Evolutionary conservation across 2,797 vertebrate species (phyloP).

Genomic region (Typhlichthys subterraneus): DNA sequence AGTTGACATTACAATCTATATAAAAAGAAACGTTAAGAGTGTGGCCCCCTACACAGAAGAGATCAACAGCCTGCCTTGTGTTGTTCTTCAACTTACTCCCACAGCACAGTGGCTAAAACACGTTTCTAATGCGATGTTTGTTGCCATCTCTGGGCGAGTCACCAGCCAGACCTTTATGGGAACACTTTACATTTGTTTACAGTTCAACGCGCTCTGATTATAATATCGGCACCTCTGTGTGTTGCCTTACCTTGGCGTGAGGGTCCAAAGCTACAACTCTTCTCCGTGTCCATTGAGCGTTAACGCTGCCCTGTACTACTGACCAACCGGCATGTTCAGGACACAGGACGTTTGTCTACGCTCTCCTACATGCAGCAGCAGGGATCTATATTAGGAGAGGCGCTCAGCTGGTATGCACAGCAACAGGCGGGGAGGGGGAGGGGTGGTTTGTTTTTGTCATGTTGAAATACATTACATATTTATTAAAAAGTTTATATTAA

Average conservation of each 20-base stretch:
- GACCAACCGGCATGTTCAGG: not conserved
- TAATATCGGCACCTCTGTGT: not conserved
- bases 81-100: constrained; percentile 39
- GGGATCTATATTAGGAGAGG: constrained; percentile 70
- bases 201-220: too few species aligned
- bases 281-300: constrained; percentile 46
- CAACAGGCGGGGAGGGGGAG: not conserved
- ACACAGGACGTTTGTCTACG: not conserved
- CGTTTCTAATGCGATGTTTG: not conserved
- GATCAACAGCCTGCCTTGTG: constrained; percentile 38
- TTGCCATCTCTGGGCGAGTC: too few species aligned
- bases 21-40: too few species aligned
- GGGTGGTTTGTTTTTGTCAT: not conserved
- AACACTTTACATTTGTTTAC: too few species aligned
- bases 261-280: constrained; percentile 42
- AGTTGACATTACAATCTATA: too few species aligned
- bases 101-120: constrained; percentile 23
- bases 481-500: too few species aligned
- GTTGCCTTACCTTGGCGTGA: constrained; percentile 44
- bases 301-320: not conserved
- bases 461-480: too few species aligned
- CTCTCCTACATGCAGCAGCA: constrained; percentile 35
- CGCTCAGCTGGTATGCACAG: constrained; percentile 40
- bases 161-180: too few species aligned
- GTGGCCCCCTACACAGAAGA: not conserved